Percentiles rank a stretch among this genome's conserved stretches.
Conservation (phyloP, 2,888 invertebrate species). For the Limenitis camilla region DNA sequence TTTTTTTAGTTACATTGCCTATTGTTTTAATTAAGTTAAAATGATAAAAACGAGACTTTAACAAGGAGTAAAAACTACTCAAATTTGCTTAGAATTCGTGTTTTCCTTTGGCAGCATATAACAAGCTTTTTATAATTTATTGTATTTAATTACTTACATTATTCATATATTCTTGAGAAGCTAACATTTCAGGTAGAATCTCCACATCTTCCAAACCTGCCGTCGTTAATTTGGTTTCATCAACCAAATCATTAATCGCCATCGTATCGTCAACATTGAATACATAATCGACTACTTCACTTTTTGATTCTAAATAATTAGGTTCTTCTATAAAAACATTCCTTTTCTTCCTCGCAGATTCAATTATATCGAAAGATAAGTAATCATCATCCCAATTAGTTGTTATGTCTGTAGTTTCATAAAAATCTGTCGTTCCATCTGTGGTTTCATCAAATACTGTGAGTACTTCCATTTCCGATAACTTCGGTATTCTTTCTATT, state of each 20-base stretch:
- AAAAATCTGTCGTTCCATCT: constrained; percentile 27
- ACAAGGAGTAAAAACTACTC: neutral
- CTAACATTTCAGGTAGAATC: constrained; percentile 29
- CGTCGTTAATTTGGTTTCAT: constrained; percentile 42
- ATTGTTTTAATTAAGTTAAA: no score
- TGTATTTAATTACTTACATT: constrained; percentile 14
- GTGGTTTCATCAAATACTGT: constrained; percentile 38
- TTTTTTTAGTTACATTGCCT: no score
- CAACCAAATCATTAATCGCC: constrained; percentile 40
- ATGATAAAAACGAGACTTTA: no score
- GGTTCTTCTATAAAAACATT: constrained; percentile 24
- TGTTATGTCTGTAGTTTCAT: constrained; percentile 30
- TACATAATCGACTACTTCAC: constrained; percentile 42
- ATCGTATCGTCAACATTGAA: constrained; percentile 41
- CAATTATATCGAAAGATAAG: constrained; percentile 35
- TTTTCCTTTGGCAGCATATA: no score
- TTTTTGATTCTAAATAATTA: constrained; percentile 30
- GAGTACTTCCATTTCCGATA: constrained; percentile 51
- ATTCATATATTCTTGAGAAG: constrained; percentile 2
- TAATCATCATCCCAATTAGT: constrained; percentile 39
- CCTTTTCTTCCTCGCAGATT: constrained; percentile 32
- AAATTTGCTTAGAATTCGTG: no score
- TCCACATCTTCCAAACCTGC: constrained; percentile 42
- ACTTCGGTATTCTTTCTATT: constrained; percentile 54
- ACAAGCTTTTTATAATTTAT: no score